Base-by-base conservation (phyloP, 2,797 vertebrate genomes). In the Pampus argenteus region DNA sequence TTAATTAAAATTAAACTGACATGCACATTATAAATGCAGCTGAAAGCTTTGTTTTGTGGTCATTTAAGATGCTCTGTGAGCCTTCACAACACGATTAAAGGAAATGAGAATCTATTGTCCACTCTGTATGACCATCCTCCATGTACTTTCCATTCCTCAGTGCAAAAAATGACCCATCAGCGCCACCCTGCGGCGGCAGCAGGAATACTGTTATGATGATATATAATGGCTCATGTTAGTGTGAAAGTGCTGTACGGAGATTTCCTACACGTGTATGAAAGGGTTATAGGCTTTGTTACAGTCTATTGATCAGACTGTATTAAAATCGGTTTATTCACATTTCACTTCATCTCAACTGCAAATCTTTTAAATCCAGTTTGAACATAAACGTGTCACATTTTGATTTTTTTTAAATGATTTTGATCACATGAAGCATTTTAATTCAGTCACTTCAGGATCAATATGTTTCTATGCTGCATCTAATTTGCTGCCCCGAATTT, bases 181-280 rank as follows among this genome's bases (percentile, higher is more conserved):
- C 83, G 86, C 83, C 88, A 44, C 77, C 13, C 29, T n/a, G 85
- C 29, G 90, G 79, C 54, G 1, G 0, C 0, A 48, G 0, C 2
- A 15, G 29, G 15, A 4, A 5, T 1, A 14, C 6, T 17, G 5
- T 40, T 11, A 23, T 17, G n/a, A n/a, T n/a, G n/a, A n/a, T n/a
- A 59, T 29, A 9, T 14, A 34, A 29, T 6, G 4, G 25, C 38
- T 8, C 11, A 20, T 57, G 31, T 25, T 31, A 22, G 31, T 2
- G 22, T 60, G n/a, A n/a, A 34, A 45, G 62, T 18, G 15, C 48
- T 8, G 40, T 22, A 9, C 22, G 52, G 47, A 7, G 7, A 47
- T 54, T 34, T 48, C 0, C 9, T 44, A 23, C 58, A 65, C 34
- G 36, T 77, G 44, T 22, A 9, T 50, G 57, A 42, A 29, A 29